Conservation (phyloP, 2,888 invertebrate species). For the Ectemnius continuus region DNA sequence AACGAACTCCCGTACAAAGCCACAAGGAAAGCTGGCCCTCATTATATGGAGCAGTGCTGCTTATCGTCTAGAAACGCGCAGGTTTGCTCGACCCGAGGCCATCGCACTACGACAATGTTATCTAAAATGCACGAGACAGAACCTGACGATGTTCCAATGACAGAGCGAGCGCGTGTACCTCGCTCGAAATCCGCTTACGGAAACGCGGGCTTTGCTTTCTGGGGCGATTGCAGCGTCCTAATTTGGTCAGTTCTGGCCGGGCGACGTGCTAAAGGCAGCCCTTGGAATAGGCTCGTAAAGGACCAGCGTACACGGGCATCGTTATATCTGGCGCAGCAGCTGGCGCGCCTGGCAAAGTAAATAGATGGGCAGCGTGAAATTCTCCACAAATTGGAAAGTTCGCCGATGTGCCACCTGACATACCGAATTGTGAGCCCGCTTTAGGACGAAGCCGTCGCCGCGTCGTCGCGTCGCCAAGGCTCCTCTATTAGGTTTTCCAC, state of each 20-base stretch:
- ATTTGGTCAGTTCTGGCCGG: constrained; percentile 40
- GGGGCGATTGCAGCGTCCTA: constrained; percentile 53
- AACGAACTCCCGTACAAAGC: too few species aligned
- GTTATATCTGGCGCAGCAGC: constrained; percentile 48
- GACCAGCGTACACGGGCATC: constrained; percentile 39
- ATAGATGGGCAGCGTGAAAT: constrained; percentile 58
- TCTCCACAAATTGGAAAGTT: constrained; percentile 56
- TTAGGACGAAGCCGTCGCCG: not conserved
- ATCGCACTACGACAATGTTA: too few species aligned
- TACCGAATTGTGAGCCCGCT: constrained; percentile 15
- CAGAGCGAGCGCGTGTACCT: constrained; percentile 6
- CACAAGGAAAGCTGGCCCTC: too few species aligned
- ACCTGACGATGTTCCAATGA: too few species aligned
- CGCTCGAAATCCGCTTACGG: constrained; percentile 59
- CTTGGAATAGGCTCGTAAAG: constrained; percentile 2
- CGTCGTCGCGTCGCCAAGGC: constrained; percentile 7
- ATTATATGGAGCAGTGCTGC: too few species aligned
- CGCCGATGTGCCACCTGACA: constrained; percentile 37
- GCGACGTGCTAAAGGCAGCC: not conserved
- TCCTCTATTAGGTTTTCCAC: constrained; percentile 29
- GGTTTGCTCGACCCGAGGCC: too few species aligned
- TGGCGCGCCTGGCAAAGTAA: constrained; percentile 52
- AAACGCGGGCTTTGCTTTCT: constrained; percentile 54
- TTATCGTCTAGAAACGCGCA: too few species aligned
- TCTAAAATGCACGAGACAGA: too few species aligned